Evolutionary conservation across 2,113 vertebrate species (phyloP).

Genomic region (Chloroceryle aenea): DNA sequence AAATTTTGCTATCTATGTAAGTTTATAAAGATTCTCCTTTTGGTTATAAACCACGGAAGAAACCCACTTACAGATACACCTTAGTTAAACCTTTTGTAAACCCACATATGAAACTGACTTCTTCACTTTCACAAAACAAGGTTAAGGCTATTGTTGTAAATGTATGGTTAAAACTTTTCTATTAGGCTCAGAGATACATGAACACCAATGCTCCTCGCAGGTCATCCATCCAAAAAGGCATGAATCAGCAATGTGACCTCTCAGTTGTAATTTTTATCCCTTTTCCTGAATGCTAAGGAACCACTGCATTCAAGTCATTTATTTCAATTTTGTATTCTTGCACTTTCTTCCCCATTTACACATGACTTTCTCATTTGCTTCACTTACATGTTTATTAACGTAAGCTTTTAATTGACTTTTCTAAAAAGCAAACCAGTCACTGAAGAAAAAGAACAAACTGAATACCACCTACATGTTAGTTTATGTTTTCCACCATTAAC

Average conservation of each 20-base stretch:
- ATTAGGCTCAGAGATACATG: background rate
- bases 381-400: background rate
- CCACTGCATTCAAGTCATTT: background rate
- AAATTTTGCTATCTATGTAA: background rate
- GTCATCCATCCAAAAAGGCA: background rate
- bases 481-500: background rate
- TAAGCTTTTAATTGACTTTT: background rate
- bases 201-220: background rate
- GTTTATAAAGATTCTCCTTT: background rate
- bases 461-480: background rate
- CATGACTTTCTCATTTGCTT: background rate
- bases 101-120: background rate
- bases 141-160: background rate
- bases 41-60: background rate
- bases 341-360: background rate
- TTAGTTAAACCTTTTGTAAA: background rate
- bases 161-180: background rate
- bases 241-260: background rate
- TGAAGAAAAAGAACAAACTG: background rate
- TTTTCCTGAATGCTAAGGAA: background rate
- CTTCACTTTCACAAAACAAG: background rate
- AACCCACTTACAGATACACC: background rate
- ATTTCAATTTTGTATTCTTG: background rate
- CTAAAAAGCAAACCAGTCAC: background rate
- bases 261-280: background rate